Conservation (phyloP, 2,888 invertebrate genomes). For the Ophion costatus region DNA sequence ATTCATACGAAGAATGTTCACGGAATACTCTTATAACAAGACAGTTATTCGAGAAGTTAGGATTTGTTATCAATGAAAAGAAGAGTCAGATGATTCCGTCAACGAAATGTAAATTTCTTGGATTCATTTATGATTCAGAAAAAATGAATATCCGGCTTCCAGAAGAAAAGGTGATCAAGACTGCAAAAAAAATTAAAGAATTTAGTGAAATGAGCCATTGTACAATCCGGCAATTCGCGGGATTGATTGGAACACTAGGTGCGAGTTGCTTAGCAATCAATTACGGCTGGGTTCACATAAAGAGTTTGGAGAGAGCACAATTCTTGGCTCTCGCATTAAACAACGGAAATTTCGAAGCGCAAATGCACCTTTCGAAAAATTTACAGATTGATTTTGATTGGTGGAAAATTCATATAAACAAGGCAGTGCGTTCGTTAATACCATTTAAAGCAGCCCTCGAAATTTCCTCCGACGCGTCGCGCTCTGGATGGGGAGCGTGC, state of each 20-base stretch:
- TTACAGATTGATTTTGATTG: too few relatives aligned
- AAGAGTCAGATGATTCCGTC: slow-evolving; percentile 35
- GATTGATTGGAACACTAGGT: slow-evolving; percentile 41
- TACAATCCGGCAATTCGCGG: slow-evolving; percentile 50
- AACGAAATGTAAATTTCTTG: neutral
- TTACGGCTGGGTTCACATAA: slow-evolving; percentile 37
- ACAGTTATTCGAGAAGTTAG: neutral
- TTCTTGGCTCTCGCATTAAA: too few relatives aligned
- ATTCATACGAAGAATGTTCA: slow-evolving; percentile 26
- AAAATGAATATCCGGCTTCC: slow-evolving; percentile 43
- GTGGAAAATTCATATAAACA: too few relatives aligned
- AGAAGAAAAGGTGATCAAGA: slow-evolving; percentile 37
- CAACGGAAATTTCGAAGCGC: too few relatives aligned
- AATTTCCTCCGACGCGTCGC: slow-evolving; percentile 64
- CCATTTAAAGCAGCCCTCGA: slow-evolving; percentile 37
- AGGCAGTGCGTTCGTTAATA: too few relatives aligned
- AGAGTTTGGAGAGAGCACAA: slow-evolving; percentile 47
- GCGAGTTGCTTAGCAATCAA: slow-evolving; percentile 29
- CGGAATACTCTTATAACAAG: slow-evolving; percentile 35
- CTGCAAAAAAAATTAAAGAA: neutral
- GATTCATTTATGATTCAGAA: too few relatives aligned
- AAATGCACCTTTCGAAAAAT: too few relatives aligned
- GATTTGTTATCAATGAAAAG: neutral
- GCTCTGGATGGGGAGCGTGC: slow-evolving; percentile 53
- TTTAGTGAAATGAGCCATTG: slow-evolving; percentile 1